Base-by-base conservation (phyloP, 2,888 invertebrate species). In the Tiliacea aurago region DNA sequence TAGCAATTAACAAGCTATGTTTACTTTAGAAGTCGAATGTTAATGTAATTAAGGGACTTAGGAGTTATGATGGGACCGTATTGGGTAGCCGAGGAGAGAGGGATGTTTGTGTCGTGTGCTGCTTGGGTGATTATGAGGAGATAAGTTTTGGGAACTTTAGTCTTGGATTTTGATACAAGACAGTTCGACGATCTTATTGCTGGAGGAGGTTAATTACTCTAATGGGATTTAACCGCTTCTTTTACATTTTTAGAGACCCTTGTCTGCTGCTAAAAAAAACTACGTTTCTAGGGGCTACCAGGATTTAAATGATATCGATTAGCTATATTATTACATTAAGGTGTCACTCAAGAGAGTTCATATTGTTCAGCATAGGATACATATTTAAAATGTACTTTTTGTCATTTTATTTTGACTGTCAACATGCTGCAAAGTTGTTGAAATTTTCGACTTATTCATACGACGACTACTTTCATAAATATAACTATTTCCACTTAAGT, bases 21-120 rank as follows among this genome's bases (percentile, higher is more conserved):
- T 90, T 89, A 87, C 89, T 89, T 92, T 91, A 91, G 90, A 91
- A 94, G 92, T 93, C 92, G 86, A 93, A 94, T 93, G 93, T 91
- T 93, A 93, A 94, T 94, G 94, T 91, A 94, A 94, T 94, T 93
- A 92, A 87, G 85, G 87, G 85, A 87, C 85, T 87, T 85, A 77
- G 80, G 63, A 85, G 78, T 85, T 85, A 86, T 85, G 76, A 83
- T 84, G 73, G 74, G 65, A 23, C 70, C 18, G 18, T 75, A 71
- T 84, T 80, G 51, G 70, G 28, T 58, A 33, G 37, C 53, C 23
- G n/a, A 23, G 10, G 45, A 62, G 51, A 13, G 53, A 49, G 55
- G 11, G 59, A 7, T 51, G 64, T 18, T n/a, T 68, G 64, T 59
- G 18, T 53, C 47, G 33, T 75, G 20, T 23, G 45, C 63, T 49